Percentiles rank a stretch among this genome's conserved stretches.
These are phyloP conservation scores for Eulemur rufifrons DNA, from an alignment of 2,113 vertebrate genomes.

Conservation along the genomic window DNA sequence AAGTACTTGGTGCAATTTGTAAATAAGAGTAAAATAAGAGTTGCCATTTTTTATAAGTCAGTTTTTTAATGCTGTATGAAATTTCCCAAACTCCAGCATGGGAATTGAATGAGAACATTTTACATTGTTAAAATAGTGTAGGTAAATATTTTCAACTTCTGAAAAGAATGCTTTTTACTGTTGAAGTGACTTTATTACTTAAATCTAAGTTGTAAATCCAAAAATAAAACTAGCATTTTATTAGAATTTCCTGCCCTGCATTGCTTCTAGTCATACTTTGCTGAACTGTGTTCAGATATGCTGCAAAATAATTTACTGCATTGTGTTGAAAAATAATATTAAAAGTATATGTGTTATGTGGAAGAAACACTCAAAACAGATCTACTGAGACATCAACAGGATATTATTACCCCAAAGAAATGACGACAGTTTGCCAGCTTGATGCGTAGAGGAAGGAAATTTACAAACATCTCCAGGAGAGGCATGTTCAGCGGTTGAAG, in stretches of 20 bases:
- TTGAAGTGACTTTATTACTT: constrained; percentile 46
- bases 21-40: neutral
- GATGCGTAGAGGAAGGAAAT: constrained; percentile 86
- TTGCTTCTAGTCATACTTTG: neutral
- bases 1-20: constrained; percentile 20
- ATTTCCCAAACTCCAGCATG: constrained; percentile 6
- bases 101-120: constrained; percentile 31
- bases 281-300: constrained; percentile 23
- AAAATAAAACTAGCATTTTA: constrained; percentile 42
- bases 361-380: constrained; percentile 72
- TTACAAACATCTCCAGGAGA: constrained; percentile 81
- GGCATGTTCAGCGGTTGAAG: constrained; percentile 79
- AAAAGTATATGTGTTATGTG: constrained; percentile 53
- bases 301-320: constrained; percentile 35
- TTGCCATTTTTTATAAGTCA: neutral
- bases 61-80: constrained; percentile 32
- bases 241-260: neutral
- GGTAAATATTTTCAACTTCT: constrained; percentile 57
- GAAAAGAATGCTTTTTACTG: constrained; percentile 16
- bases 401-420: constrained; percentile 82
- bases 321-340: constrained; percentile 51
- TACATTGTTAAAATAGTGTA: constrained; percentile 1
- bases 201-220: constrained; percentile 43
- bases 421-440: constrained; percentile 83
- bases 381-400: constrained; percentile 84